Percentiles rank a stretch among this genome's conserved stretches.
Evolutionary conservation across 2,888 invertebrate species (phyloP).

Genomic region (Drosophila nr. perissopoda): DNA sequence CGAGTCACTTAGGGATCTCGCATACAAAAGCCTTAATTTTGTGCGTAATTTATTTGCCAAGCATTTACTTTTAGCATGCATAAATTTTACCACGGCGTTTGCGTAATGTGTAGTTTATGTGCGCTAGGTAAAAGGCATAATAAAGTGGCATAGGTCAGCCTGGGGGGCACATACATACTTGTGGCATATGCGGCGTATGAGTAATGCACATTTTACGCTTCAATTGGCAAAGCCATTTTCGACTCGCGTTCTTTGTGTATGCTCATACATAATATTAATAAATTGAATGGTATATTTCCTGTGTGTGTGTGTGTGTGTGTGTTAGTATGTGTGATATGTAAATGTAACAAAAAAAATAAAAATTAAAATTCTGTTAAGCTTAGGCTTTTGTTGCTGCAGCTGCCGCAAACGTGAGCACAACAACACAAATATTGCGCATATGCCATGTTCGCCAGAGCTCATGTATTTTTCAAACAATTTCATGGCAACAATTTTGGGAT

Average conservation of each 20-base stretch:
- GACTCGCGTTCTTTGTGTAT: conserved; percentile 26
- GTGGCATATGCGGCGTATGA: conserved; percentile 63
- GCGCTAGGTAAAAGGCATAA: conserved; percentile 63
- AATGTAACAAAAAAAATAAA: conserved; percentile 16
- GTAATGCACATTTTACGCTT: conserved; percentile 78
- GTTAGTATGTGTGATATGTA: conserved; percentile 23
- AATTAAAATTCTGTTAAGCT: conserved; percentile 47
- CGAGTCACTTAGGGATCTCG: conserved; percentile 33
- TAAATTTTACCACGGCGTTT: conserved; percentile 61
- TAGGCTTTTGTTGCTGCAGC: conserved; percentile 71
- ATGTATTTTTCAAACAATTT: conserved; percentile 53
- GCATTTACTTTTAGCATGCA: conserved; percentile 60
- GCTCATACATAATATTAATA: conserved; percentile 70
- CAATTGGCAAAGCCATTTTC: conserved; percentile 73
- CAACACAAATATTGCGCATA: conserved; percentile 70
- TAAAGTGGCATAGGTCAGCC: conserved; percentile 69
- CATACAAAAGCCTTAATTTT: conserved; percentile 60
- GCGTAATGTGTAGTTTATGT: conserved; percentile 66
- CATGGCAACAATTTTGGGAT: conserved; percentile 48
- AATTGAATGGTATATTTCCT: conserved; percentile 67
- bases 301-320: conserved; percentile 20
- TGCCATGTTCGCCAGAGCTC: conserved; percentile 59
- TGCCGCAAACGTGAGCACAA: conserved; percentile 53
- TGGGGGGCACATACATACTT: conserved; percentile 11
- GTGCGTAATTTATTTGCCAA: conserved; percentile 72